Percentiles rank a stretch among this genome's conserved stretches.
These are phyloP conservation scores for Diacarnus erythraeanus DNA, from an alignment of 37 sponge, comb jelly and placozoan species.

Conservation along the genomic window DNA sequence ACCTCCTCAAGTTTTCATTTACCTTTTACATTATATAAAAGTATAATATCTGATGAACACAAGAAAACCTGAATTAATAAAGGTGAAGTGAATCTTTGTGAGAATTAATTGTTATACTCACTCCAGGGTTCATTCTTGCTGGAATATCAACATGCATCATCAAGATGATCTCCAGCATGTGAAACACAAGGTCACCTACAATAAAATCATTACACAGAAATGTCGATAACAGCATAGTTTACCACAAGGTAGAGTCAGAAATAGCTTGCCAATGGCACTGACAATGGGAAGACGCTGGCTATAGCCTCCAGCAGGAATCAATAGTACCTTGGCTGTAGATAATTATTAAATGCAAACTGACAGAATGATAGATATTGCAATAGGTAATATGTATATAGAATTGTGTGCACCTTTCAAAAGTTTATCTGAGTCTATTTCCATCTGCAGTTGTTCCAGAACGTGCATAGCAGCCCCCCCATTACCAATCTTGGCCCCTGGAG, in stretches of 20 bases:
- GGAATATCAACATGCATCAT: constrained; percentile 66
- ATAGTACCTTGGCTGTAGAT: constrained; percentile 55
- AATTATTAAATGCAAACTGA: no score
- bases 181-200: constrained; percentile 39
- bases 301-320: constrained; percentile 85
- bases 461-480: constrained; percentile 78
- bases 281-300: constrained; percentile 78
- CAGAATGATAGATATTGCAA: not conserved
- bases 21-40: constrained; percentile 52
- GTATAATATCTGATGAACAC: constrained; percentile 54
- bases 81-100: not conserved
- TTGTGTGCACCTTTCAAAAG: constrained; percentile 28
- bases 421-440: constrained; percentile 11
- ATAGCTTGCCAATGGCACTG: constrained; percentile 79
- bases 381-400: not conserved
- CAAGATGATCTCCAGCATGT: constrained; percentile 70
- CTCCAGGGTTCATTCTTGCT: constrained; percentile 70
- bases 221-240: not conserved
- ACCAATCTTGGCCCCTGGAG: constrained; percentile 76
- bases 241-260: constrained; percentile 68
- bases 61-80: constrained; percentile 36
- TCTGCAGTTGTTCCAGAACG: constrained; percentile 53
- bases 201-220: not conserved
- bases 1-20: not conserved
- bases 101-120: constrained; percentile 6